Base-by-base conservation (phyloP, 1,140 invertebrate species). In the Batillaria attramentaria region DNA sequence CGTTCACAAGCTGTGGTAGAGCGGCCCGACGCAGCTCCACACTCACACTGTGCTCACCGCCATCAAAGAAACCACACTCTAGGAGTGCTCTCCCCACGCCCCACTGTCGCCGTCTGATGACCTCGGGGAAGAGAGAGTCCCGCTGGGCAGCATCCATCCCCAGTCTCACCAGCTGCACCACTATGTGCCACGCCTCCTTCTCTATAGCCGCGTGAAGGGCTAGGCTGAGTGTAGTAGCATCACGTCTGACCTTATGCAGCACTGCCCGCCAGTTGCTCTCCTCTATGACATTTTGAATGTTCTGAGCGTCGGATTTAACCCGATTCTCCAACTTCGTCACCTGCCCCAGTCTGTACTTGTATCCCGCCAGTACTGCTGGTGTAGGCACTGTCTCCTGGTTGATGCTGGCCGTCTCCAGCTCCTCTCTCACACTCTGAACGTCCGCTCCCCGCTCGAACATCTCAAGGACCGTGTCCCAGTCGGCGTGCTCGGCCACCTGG, bases 91-190 rank as follows among this genome's bases (percentile, higher is more conserved):
- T 10, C 8, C 57, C n/a, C 24, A 62, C 57, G 6, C 57, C 57
- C 65, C 65, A 66, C 65, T 66, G 65, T 28, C 39, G 65, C 3
- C 16, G 65, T 66, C 65, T 66, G 65, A 66, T 37, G 33, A 66
- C 39, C 31, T 66, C 65, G 39, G 65, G 65, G 31, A 66, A 66
- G 13, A 66, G 65, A 33, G 18, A 28, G 65, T 66, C 65, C 31
- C 65, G 65, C 28, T 66, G 18, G 18, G 65, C 31, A 16, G 65
- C 28, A 6, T 33, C 18, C 65, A 66, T 66, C 24, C 28, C 1
- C 65, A 66, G 10, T 37, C 33, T 66, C 28, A 33, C 33, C 4
- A 66, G 65, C 6, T 66, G 65, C 65, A 66, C 39, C 65, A 66
- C 6, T 10, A 66, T 24, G 33, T 66, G 65, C 65, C 65, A 66